phyloP scores from a whole-genome alignment of 2,888 invertebrate species.

The Synergus laeviventris region DNA sequence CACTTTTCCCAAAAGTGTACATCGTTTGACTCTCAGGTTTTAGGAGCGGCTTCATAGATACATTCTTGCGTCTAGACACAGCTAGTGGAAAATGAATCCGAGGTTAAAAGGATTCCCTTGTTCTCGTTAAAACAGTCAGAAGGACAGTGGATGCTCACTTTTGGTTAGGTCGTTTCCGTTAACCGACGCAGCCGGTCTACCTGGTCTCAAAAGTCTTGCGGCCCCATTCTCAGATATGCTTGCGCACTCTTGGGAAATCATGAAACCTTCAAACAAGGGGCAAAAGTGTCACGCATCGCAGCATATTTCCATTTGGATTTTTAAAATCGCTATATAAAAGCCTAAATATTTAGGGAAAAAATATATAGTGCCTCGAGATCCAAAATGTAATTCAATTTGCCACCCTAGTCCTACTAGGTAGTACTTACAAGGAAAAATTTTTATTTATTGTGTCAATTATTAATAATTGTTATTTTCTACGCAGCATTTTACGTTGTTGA shows the following conservation, averaged over 20 bases:
- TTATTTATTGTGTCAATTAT: too few relatives aligned
- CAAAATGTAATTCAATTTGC: too few relatives aligned
- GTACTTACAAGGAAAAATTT: too few relatives aligned
- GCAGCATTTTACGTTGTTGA: too few relatives aligned
- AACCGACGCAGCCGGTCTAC: not conserved
- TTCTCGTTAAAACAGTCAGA: conserved; percentile 10
- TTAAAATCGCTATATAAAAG: too few relatives aligned
- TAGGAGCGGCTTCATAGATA: not conserved
- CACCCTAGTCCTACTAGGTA: too few relatives aligned
- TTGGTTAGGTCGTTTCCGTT: not conserved
- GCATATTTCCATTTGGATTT: too few relatives aligned
- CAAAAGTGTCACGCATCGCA: too few relatives aligned
- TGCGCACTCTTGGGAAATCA: not conserved
- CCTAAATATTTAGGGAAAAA: too few relatives aligned
- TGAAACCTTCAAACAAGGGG: too few relatives aligned
- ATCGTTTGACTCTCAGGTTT: not conserved
- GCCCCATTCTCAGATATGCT: not conserved
- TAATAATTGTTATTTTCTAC: too few relatives aligned
- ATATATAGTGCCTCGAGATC: too few relatives aligned
- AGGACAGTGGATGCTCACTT: not conserved
- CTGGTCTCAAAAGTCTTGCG: not conserved
- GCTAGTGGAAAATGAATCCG: not conserved
- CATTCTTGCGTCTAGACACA: not conserved
- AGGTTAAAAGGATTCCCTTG: conserved; percentile 17
- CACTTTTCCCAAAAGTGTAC: not conserved